phyloP scores from a whole-genome alignment of 1,140 invertebrate genomes.

The Drosophila truncata region DNA sequence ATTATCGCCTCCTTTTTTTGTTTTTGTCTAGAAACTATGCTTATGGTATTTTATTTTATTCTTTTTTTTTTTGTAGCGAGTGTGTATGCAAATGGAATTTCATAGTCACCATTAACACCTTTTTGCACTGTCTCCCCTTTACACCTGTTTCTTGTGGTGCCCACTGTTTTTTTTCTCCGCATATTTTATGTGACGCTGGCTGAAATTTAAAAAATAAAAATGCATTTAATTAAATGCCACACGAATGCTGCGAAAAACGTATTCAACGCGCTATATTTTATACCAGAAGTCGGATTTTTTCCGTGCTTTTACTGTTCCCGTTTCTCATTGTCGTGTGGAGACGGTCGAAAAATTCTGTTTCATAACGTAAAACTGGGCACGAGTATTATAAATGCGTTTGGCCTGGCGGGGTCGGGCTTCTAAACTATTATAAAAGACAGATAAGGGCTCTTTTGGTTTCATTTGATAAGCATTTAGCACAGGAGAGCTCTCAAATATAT shows the following conservation, averaged over 20 bases:
- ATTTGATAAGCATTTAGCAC: background rate
- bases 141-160: slow-evolving; percentile 57
- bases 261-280: slow-evolving; percentile 72
- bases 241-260: slow-evolving; percentile 76
- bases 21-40: slow-evolving; percentile 55
- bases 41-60: slow-evolving; percentile 46
- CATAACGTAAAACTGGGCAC: slow-evolving; percentile 27
- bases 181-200: slow-evolving; percentile 76
- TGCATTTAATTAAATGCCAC: slow-evolving; percentile 81
- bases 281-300: slow-evolving; percentile 40
- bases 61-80: slow-evolving; percentile 32
- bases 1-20: slow-evolving; percentile 31
- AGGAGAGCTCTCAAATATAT: background rate
- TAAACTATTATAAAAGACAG: background rate
- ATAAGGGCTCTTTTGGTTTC: background rate
- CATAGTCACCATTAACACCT: slow-evolving; percentile 81
- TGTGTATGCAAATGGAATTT: slow-evolving; percentile 79
- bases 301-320: slow-evolving; percentile 13
- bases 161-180: slow-evolving; percentile 35
- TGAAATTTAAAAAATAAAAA: slow-evolving; percentile 59
- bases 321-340: slow-evolving; percentile 37
- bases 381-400: slow-evolving; percentile 41
- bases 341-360: slow-evolving; percentile 37
- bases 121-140: slow-evolving; percentile 64
- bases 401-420: background rate